Conservation (phyloP, 2,888 invertebrate genomes). For the Listrodromus nycthemerus region DNA sequence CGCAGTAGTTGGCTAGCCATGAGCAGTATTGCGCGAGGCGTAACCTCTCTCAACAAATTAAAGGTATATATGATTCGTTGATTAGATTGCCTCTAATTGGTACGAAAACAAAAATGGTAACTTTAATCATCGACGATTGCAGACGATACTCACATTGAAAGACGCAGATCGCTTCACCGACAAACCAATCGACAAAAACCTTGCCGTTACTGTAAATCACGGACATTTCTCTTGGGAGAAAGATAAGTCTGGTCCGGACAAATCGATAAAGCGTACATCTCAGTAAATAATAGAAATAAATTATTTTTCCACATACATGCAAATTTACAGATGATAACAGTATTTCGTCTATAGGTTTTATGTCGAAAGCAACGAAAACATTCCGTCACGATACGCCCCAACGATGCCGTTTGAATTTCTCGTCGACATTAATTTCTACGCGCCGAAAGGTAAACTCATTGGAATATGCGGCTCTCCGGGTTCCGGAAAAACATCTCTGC, state of each 20-base stretch:
- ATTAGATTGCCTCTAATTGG: not conserved
- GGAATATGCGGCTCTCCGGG: constrained; percentile 86
- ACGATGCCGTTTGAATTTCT: constrained; percentile 54
- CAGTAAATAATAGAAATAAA: constrained; percentile 38
- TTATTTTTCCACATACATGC: not conserved
- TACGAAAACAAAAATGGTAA: not conserved
- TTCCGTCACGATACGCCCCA: constrained; percentile 58
- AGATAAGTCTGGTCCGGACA: constrained; percentile 55
- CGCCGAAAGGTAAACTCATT: constrained; percentile 82
- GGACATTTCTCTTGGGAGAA: constrained; percentile 85
- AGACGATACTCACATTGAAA: constrained; percentile 83
- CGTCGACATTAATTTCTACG: constrained; percentile 77
- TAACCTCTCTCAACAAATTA: constrained; percentile 76
- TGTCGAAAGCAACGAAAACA: constrained; percentile 65
- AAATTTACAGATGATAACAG: not conserved
- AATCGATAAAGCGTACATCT: constrained; percentile 43
- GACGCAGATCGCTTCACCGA: constrained; percentile 84
- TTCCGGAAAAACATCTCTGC: constrained; percentile 86
- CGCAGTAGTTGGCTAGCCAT: constrained; percentile 75
- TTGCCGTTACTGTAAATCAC: constrained; percentile 84
- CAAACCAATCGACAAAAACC: constrained; percentile 83
- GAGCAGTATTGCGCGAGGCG: constrained; percentile 75
- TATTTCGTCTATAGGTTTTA: constrained; percentile 65
- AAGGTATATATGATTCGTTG: constrained; percentile 69
- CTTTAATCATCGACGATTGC: constrained; percentile 35